Evolutionary conservation across 2,888 invertebrate genomes (phyloP).

Genomic region (Ischnus inquisitorius): DNA sequence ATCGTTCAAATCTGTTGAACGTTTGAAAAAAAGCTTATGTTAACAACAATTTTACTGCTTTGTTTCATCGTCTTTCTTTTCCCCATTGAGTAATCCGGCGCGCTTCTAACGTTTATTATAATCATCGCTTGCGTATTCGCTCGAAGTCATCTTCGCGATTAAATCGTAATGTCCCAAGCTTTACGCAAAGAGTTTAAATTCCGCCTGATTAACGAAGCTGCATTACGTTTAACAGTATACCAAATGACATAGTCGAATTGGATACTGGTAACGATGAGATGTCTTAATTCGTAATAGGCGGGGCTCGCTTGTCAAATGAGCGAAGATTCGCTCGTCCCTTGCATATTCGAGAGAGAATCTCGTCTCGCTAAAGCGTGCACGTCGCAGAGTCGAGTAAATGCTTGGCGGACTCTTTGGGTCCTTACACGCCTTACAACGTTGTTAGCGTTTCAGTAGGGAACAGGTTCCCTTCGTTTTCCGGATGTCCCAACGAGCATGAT

Average conservation of each 20-base stretch:
- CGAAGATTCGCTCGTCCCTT: background rate
- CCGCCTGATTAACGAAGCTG: background rate
- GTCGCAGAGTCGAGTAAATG: conserved; percentile 32
- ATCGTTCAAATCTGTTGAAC: too few species aligned
- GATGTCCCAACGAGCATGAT: conserved; percentile 70
- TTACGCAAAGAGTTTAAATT: background rate
- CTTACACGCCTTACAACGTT: conserved; percentile 7
- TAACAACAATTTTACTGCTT: too few species aligned
- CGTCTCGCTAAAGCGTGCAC: background rate
- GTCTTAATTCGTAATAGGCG: conserved; percentile 48
- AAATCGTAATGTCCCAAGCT: background rate
- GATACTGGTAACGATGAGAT: conserved; percentile 13
- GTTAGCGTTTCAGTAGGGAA: conserved; percentile 66
- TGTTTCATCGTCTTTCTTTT: too few species aligned
- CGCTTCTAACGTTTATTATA: too few species aligned
- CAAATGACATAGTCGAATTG: background rate
- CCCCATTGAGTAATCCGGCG: too few species aligned
- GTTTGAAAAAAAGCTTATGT: too few species aligned
- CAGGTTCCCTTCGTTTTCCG: conserved; percentile 81
- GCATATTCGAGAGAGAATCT: conserved; percentile 34
- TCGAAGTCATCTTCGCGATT: too few species aligned
- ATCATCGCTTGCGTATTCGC: too few species aligned
- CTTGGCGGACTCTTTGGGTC: background rate
- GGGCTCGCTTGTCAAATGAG: background rate
- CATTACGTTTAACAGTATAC: background rate